Evolutionary conservation across 2,113 vertebrate species (phyloP).

Genomic region (Tinamus guttatus): DNA sequence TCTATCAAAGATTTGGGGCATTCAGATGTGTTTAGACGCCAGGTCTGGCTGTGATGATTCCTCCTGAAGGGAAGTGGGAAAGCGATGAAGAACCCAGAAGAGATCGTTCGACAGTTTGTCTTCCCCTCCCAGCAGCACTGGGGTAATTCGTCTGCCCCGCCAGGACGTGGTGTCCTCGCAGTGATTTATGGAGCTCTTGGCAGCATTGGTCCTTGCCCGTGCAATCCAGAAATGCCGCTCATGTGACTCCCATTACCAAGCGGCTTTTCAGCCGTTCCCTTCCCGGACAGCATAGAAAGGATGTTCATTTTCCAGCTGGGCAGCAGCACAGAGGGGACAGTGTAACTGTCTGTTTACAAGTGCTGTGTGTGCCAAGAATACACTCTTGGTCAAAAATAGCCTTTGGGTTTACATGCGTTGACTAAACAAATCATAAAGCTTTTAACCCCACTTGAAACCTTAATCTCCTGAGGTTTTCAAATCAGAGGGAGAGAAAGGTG

Average conservation of each 20-base stretch:
- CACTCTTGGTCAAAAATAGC: neutral
- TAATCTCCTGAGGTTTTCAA: neutral
- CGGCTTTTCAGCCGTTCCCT: neutral
- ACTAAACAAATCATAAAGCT: constrained; percentile 53
- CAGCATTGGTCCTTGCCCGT: neutral
- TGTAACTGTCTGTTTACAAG: constrained; percentile 20
- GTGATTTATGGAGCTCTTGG: neutral
- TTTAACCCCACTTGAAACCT: constrained; percentile 50
- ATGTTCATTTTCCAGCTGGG: neutral
- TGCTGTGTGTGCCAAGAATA: neutral
- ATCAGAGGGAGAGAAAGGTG: neutral
- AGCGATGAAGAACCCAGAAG: neutral
- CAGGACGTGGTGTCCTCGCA: neutral
- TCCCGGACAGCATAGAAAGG: neutral
- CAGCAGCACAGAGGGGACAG: neutral
- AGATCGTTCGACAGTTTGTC: neutral
- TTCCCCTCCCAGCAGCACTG: neutral
- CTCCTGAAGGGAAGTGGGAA: neutral
- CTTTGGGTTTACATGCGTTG: neutral
- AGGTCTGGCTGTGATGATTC: neutral
- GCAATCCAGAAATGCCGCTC: neutral
- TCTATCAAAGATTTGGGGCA: neutral
- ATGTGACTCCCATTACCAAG: neutral
- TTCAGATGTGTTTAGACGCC: neutral
- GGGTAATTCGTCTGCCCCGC: neutral